Conservation (phyloP, 1,140 invertebrate species). For the Drosophila ironensis region DNA sequence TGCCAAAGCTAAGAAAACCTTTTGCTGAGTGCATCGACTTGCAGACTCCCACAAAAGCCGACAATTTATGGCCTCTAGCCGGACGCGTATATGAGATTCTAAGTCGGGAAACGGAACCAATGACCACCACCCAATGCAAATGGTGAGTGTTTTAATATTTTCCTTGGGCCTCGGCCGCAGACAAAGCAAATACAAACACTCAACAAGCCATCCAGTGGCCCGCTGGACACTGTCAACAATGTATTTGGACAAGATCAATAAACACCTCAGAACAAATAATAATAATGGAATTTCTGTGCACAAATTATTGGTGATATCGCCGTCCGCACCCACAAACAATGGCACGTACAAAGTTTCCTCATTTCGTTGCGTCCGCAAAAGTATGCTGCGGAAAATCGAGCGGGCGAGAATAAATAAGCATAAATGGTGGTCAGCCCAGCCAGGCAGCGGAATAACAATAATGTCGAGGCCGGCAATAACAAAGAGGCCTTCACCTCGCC, state of each 20-base stretch:
- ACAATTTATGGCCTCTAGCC: slow-evolving; percentile 60
- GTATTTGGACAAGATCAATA: slow-evolving; percentile 41
- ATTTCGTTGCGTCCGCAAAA: slow-evolving; percentile 43
- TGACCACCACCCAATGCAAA: too few species aligned
- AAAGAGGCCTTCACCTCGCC: slow-evolving; percentile 8
- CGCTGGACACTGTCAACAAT: slow-evolving; percentile 29
- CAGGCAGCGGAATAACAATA: slow-evolving; percentile 48
- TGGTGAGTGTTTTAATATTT: slow-evolving; percentile 20
- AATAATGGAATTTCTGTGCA: slow-evolving; percentile 45
- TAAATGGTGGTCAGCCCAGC: slow-evolving; percentile 54
- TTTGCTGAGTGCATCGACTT: neutral
- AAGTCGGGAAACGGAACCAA: too few species aligned
- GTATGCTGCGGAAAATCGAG: slow-evolving; percentile 34
- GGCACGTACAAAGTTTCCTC: slow-evolving; percentile 57
- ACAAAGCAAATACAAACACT: slow-evolving; percentile 38
- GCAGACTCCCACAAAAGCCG: slow-evolving; percentile 59
- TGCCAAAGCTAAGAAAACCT: too few species aligned
- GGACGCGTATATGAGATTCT: slow-evolving; percentile 32
- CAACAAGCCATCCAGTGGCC: slow-evolving; percentile 28
- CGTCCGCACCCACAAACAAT: slow-evolving; percentile 2
- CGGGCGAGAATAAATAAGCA: slow-evolving; percentile 56
- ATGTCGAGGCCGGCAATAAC: slow-evolving; percentile 42
- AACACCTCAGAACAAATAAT: slow-evolving; percentile 39
- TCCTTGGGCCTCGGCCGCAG: slow-evolving; percentile 22
- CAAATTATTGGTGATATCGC: slow-evolving; percentile 49